These are phyloP conservation scores for Lasioglossum malachurum DNA, from an alignment of 2,888 invertebrate genomes.

Conservation along the genomic window DNA sequence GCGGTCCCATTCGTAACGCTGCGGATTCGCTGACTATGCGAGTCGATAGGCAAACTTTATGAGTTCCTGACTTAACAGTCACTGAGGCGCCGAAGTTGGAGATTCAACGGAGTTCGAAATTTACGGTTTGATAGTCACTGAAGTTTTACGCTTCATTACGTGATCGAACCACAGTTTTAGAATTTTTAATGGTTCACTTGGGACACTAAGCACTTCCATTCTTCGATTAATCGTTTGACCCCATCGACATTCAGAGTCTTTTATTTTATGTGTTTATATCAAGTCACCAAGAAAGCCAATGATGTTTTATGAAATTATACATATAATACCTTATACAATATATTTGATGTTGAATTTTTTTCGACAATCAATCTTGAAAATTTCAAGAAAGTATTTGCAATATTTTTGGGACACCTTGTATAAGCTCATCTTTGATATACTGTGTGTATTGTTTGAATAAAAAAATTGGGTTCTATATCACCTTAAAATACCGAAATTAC, in stretches of 20 bases:
- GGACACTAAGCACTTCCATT: neutral
- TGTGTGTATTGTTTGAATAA: too few relatives aligned
- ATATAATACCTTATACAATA: too few relatives aligned
- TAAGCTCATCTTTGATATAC: too few relatives aligned
- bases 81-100: neutral
- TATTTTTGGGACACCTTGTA: too few relatives aligned
- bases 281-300: neutral
- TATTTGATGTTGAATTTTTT: too few relatives aligned
- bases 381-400: too few relatives aligned
- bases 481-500: too few relatives aligned
- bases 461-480: too few relatives aligned
- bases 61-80: neutral
- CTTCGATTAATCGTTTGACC: neutral
- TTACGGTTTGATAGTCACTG: neutral
- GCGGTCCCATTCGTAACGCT: neutral
- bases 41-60: neutral
- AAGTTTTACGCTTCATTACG: neutral
- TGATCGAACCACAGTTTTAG: neutral
- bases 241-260: neutral
- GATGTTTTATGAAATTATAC: neutral
- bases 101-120: neutral
- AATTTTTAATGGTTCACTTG: neutral
- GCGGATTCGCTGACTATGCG: conserved; percentile 3
- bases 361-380: too few relatives aligned
- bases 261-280: neutral